These are phyloP conservation scores for Coracias cyanogaster DNA, from an alignment of 2,797 vertebrate species.

Conservation along the genomic window DNA sequence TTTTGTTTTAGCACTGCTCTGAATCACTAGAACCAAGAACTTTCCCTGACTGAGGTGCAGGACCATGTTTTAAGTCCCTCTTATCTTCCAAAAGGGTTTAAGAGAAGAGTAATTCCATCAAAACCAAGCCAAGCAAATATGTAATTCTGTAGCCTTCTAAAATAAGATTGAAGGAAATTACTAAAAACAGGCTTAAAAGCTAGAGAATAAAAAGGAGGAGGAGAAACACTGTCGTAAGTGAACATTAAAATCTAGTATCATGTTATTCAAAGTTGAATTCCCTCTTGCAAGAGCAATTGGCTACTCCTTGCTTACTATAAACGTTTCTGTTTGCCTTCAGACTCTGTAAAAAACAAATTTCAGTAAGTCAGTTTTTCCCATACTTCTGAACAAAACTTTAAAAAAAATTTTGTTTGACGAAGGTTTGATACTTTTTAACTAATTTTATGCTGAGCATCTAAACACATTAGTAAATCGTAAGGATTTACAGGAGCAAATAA, in stretches of 20 bases:
- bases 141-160: background rate
- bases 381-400: background rate
- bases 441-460: background rate
- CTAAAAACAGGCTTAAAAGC: background rate
- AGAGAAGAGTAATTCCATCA: background rate
- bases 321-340: background rate
- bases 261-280: background rate
- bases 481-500: background rate
- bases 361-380: background rate
- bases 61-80: background rate
- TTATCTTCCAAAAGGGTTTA: background rate
- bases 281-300: background rate
- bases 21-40: background rate
- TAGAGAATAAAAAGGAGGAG: rapidly evolving
- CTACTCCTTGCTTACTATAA: background rate
- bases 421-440: background rate
- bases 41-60: background rate
- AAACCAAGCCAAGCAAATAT: background rate
- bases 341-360: background rate
- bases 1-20: background rate
- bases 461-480: background rate
- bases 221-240: rapidly evolving
- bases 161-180: background rate
- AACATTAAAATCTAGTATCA: background rate
- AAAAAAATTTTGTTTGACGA: background rate